A percentile compares a stretch with the other conserved stretches of the same genome.
phyloP scores from a whole-genome alignment of 2,797 vertebrate genomes.

The Dipus sagitta region DNA sequence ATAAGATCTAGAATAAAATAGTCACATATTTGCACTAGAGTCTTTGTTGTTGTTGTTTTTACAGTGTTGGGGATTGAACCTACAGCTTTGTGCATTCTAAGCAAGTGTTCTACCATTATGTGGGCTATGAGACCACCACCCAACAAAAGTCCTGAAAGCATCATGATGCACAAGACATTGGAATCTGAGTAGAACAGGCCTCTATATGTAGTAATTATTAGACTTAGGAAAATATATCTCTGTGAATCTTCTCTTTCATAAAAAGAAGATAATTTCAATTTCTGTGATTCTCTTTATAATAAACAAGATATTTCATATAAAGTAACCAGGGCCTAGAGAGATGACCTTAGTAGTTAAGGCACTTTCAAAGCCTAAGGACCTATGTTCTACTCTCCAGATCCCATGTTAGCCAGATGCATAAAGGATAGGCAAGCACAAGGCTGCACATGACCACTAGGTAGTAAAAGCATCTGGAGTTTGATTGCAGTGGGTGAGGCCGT shows the following conservation, averaged over 20 bases:
- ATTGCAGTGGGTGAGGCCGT: too few species aligned
- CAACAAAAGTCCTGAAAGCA: not conserved
- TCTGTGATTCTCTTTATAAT: not conserved
- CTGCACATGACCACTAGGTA: too few species aligned
- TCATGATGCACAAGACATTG: not conserved
- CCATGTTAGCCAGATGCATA: too few species aligned
- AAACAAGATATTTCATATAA: slow-evolving; percentile 15
- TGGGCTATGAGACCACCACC: not conserved
- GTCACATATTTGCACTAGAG: not conserved
- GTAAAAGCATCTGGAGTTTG: too few species aligned
- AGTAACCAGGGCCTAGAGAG: not conserved
- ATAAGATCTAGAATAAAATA: slow-evolving; percentile 31
- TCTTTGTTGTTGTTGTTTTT: not conserved
- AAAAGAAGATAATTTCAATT: slow-evolving; percentile 21
- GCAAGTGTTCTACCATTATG: not conserved
- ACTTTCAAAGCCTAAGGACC: too few species aligned
- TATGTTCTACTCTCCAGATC: too few species aligned
- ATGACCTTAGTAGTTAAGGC: too few species aligned
- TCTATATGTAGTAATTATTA: not conserved
- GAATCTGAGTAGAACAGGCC: not conserved
- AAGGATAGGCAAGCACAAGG: too few species aligned
- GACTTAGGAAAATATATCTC: slow-evolving; percentile 26
- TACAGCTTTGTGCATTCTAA: not conserved
- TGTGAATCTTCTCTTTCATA: not conserved
- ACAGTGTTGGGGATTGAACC: not conserved